Evolutionary conservation across 2,797 vertebrate genomes (phyloP), one percentile per base, ranked within the genome.

Genomic region (Urophycis tenuis): DNA sequence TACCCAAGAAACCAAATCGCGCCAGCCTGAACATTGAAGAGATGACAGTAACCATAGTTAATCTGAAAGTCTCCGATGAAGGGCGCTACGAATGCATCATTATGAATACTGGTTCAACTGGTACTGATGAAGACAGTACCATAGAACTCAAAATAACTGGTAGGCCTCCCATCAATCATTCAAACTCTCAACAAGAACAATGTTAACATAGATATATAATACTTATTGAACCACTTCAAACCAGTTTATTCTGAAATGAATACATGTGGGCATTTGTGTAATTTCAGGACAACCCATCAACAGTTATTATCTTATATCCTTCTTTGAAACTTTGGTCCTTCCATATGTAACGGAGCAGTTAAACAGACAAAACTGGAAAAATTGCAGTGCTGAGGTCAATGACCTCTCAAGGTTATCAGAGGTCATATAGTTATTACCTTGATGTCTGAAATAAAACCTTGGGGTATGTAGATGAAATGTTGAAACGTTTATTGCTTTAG

Each of bases 401-500:
- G 30, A 77, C 39, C 15, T 31, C 29, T 69, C 19, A 78, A 69
- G 22, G 35, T 45, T 22, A 74, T 5, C 77, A 53, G 39, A 53
- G 64, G 35, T 75, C 32, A 74, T 41, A 75, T 45, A 22, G 15
- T 64, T 49, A 73, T 11, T 45, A 8, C 1, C 39, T 60, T 32
- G 39, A 36, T 17, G 8, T 74, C 71, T 76, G 60, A 74, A 71
- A 74, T 74, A n/a, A 73, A 80, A 71, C 72, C 31, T 76, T 76
- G 31, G 60, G 35, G 31, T 49, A 69, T 75, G 29, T 45, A 74
- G 36, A 74, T 31, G 64, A 69, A 22, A 41, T 36, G 34, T 2
- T 29, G 72, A 17, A 41, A 73, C 15, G 12, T 70, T 41, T 5
- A 64, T n/a, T 22, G 60, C 60, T 64, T 64, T 22, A 64, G 60